Evolutionary conservation across 23 tunicate species (phyloP).

Genomic region (Halocynthia aurantium): DNA sequence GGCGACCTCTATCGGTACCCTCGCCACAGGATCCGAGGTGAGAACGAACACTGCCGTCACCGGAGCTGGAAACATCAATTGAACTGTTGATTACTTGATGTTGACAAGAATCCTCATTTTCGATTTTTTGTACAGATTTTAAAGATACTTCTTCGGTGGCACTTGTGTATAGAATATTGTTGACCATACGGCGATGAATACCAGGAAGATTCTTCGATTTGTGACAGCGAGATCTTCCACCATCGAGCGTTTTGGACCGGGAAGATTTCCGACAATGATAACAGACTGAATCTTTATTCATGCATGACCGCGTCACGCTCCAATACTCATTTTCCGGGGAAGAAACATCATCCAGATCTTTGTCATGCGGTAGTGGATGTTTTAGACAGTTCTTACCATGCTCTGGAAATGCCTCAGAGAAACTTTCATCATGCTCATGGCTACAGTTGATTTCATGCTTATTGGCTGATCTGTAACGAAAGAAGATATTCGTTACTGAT

Average conservation of each 20-base stretch:
- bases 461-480: too few species aligned
- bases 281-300: not conserved
- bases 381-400: too few species aligned
- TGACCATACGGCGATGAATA: not conserved
- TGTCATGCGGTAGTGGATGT: too few species aligned
- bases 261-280: not conserved
- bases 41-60: not conserved
- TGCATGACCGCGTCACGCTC: constrained; percentile 25
- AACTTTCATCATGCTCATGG: too few species aligned
- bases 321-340: constrained; percentile 21
- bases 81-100: too few species aligned
- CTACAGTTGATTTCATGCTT: too few species aligned
- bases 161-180: not conserved
- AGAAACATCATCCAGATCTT: not conserved
- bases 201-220: not conserved
- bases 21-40: constrained; percentile 6
- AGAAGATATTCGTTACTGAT: too few species aligned
- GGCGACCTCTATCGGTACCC: not conserved
- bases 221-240: not conserved
- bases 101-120: too few species aligned
- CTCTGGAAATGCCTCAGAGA: too few species aligned
- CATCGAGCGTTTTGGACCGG: not conserved
- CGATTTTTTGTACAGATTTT: not conserved
- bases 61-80: not conserved
- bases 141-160: not conserved